Evolutionary conservation across 2,113 vertebrate genomes (phyloP), one percentile per base, ranked within the genome.

Genomic region (Alethe castanea): DNA sequence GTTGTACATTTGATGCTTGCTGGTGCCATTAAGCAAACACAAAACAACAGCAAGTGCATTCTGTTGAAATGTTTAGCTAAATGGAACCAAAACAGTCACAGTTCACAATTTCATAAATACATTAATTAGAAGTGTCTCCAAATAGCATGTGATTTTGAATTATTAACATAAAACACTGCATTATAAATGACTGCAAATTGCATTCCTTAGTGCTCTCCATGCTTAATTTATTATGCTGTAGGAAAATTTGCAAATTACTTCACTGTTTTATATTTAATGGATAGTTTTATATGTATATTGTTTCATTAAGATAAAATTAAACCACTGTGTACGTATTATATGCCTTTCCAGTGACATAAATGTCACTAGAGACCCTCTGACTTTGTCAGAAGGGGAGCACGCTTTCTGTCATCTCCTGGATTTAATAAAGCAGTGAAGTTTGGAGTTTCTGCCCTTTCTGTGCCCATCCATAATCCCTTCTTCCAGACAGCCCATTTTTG

Each of bases 181-280:
- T 98, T 98, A 98, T 98, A 98, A 98, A 98, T 98, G 98, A 98
- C 96, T 98, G 97, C 97, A 98, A 98, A 98, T 98, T 98, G 97
- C 98, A 98, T 98, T 98, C 97, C 97, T 97, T 98, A 97, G 97
- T 98, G 97, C 98, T 98, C 97, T 97, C 97, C 97, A 98, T 98
- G 98, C 98, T 98, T 98, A 98, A 98, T 98, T 98, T 98, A 98
- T 98, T 98, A 98, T 98, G 98, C 97, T 44, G 81, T 97, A 98
- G 97, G 97, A 98, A 98, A 98, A 98, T 98, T 97, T 98, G 97
- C 98, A 98, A 98, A 98, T 98, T 96, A 98, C 96, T 97, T 98
- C 85, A 93, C 96, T 97, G 94, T 98, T 98, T 98, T 98, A 98
- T 97, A 98, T 97, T 98, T 97, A 98, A 98, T 97, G 95, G 96